These are phyloP conservation scores for Sapayoa aenigma DNA, from an alignment of 2,113 vertebrate genomes.

Conservation along the genomic window DNA sequence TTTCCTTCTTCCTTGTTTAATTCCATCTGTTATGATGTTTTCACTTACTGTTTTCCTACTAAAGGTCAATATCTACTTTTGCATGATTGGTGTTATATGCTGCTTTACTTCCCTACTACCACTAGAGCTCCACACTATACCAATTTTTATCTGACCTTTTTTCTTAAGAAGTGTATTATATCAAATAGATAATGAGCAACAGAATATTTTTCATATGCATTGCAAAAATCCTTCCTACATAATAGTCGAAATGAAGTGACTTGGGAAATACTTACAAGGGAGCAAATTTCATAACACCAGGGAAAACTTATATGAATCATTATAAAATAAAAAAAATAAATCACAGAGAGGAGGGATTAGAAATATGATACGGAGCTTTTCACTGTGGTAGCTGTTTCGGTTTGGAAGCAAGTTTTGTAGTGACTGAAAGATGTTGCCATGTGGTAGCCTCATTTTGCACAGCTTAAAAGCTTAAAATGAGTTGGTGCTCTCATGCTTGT, in stretches of 20 bases:
- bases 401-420: constrained; percentile 21
- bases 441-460: not conserved
- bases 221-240: not conserved
- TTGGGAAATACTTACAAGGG: not conserved
- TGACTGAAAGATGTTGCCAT: constrained; percentile 1
- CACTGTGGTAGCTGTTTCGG: constrained; percentile 6
- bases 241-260: not conserved
- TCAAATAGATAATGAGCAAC: not conserved
- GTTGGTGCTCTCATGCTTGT: not conserved
- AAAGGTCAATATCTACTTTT: not conserved
- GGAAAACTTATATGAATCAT: not conserved
- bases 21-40: not conserved
- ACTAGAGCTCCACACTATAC: constrained; percentile 74
- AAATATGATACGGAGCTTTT: not conserved
- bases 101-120: constrained; percentile 64
- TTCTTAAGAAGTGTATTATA: not conserved
- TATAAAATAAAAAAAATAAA: not conserved
- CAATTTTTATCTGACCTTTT: constrained; percentile 47
- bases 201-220: not conserved
- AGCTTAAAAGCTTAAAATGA: not conserved
- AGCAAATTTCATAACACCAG: not conserved
- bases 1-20: not conserved
- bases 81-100: not conserved
- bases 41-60: not conserved
- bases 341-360: not conserved